These are phyloP conservation scores for Brachyptera putata DNA, from an alignment of 2,888 invertebrate genomes.

Conservation along the genomic window DNA sequence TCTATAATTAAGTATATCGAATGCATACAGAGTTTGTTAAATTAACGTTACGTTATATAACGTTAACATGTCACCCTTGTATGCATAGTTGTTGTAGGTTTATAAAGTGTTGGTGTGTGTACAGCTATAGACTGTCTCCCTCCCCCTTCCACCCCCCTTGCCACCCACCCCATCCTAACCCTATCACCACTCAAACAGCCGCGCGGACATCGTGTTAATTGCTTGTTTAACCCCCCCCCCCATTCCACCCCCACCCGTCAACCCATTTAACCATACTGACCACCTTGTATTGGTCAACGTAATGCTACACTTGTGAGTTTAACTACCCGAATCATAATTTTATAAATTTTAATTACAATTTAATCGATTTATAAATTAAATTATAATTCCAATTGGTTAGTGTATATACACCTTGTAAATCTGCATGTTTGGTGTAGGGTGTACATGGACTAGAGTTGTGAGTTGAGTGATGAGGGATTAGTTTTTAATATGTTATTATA, in stretches of 20 bases:
- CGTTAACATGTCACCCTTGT: no score
- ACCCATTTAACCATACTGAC: not conserved
- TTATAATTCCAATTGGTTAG: no score
- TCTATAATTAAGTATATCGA: no score
- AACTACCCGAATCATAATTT: conserved; percentile 21
- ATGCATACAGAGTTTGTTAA: no score
- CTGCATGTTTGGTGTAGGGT: not conserved
- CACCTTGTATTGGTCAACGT: conserved; percentile 15
- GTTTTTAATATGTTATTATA: no score
- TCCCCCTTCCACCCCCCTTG: not conserved
- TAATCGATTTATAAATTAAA: conserved; percentile 8
- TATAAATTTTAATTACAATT: conserved; percentile 18
- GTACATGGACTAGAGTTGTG: not conserved
- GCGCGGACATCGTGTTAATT: conserved; percentile 33
- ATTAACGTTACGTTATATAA: no score
- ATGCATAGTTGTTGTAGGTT: no score
- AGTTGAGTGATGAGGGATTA: not conserved
- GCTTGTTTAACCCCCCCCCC: conserved; percentile 30
- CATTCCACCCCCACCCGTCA: not conserved
- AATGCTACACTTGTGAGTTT: conserved; percentile 8
- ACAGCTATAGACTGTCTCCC: no score
- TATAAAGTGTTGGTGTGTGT: no score
- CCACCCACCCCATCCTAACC: not conserved
- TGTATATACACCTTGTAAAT: no score
- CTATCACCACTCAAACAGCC: not conserved